Conservation (phyloP, 2,888 invertebrate species). For the Cephus runcator region DNA sequence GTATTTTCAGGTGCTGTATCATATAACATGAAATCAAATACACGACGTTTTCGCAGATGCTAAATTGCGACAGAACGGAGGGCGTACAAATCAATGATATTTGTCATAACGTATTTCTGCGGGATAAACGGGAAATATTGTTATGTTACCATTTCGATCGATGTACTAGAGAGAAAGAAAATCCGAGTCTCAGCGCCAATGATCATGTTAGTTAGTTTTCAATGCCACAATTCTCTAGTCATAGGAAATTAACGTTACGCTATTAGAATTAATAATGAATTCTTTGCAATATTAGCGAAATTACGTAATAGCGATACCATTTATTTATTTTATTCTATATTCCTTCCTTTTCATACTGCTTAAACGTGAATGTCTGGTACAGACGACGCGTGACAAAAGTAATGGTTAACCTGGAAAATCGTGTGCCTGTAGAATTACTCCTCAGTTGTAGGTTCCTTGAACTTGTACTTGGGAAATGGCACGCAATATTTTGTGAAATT, state of each 20-base stretch:
- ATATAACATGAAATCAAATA: not conserved
- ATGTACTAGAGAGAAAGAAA: too few relatives aligned
- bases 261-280: slow-evolving; percentile 22
- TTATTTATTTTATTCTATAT: not conserved
- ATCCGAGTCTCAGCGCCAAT: not conserved
- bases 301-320: not conserved
- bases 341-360: not conserved
- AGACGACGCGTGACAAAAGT: not conserved
- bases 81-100: not conserved
- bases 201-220: slow-evolving; percentile 19
- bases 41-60: not conserved
- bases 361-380: not conserved
- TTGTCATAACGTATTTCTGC: not conserved
- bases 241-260: slow-evolving; percentile 36
- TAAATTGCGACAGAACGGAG: not conserved
- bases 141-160: too few relatives aligned
- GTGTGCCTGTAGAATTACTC: too few relatives aligned
- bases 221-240: slow-evolving; percentile 45
- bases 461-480: not conserved
- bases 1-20: not conserved
- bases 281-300: slow-evolving; percentile 8
- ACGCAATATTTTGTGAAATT: not conserved
- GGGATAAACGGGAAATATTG: not conserved
- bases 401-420: not conserved
- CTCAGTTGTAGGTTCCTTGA: too few relatives aligned